These are phyloP conservation scores for Siniperca chuatsi DNA, from an alignment of 2,113 vertebrate species.

Conservation along the genomic window DNA sequence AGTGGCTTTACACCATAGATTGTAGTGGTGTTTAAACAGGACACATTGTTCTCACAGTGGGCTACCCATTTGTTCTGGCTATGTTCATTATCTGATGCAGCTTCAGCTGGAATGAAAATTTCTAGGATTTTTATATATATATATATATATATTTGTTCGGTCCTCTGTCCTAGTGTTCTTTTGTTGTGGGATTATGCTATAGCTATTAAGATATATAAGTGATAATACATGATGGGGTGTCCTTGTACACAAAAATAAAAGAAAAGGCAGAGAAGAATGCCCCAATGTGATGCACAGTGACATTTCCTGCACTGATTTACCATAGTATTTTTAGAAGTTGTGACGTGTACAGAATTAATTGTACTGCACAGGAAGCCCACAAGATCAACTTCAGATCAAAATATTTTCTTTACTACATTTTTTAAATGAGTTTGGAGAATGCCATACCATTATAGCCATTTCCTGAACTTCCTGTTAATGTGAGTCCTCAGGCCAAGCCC, in stretches of 20 bases:
- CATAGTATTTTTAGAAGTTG: constrained; percentile 2
- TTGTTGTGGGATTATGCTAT: not conserved
- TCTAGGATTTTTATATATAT: not conserved
- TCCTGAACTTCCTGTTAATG: constrained; percentile 55
- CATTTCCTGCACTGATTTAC: constrained; percentile 3
- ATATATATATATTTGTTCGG: too few relatives aligned
- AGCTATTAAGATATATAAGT: too few relatives aligned
- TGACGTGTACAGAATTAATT: not conserved
- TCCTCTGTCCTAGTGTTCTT: too few relatives aligned
- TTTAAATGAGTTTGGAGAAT: constrained; percentile 1
- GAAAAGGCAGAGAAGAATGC: not conserved
- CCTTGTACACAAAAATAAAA: not conserved
- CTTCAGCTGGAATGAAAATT: not conserved
- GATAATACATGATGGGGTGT: not conserved
- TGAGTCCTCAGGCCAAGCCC: constrained; percentile 26
- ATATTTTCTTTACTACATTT: constrained; percentile 10
- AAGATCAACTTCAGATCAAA: constrained; percentile 5
- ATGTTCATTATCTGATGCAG: not conserved
- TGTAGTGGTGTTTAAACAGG: not conserved
- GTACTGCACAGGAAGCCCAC: not conserved
- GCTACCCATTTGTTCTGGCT: not conserved
- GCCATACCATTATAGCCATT: constrained; percentile 10
- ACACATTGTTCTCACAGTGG: not conserved
- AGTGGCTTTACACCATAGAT: not conserved
- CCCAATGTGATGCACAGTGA: not conserved